These are phyloP conservation scores for Gymnarchus niloticus DNA, from an alignment of 2,113 vertebrate genomes.

Conservation along the genomic window DNA sequence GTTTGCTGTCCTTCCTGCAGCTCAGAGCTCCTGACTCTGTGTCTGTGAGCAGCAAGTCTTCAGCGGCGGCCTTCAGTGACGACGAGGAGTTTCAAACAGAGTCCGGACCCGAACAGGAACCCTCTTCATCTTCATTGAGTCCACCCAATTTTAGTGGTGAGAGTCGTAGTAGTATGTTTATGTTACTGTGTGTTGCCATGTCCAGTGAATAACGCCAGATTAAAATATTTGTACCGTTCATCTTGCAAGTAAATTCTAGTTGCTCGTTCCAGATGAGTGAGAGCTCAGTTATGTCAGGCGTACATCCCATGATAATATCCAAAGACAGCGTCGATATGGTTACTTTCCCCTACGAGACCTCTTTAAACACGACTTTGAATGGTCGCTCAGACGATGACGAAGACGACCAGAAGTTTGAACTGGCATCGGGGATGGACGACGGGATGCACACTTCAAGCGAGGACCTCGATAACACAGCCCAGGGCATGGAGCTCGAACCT, in stretches of 20 bases:
- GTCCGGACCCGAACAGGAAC: conserved; percentile 30
- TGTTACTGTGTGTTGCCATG: not conserved
- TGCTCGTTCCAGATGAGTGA: too few species aligned
- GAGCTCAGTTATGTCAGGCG: not conserved
- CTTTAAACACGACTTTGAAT: not conserved
- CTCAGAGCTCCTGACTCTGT: conserved; percentile 38
- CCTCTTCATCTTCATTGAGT: conserved; percentile 35
- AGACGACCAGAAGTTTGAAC: conserved; percentile 54
- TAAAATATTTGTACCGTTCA: not conserved
- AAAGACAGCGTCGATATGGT: too few species aligned
- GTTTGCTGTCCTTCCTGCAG: conserved; percentile 31
- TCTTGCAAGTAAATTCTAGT: too few species aligned
- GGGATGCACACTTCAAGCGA: conserved; percentile 6
- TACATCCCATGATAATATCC: not conserved
- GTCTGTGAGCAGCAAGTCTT: conserved; percentile 49
- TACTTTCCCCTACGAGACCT: not conserved
- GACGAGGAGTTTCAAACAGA: conserved; percentile 45
- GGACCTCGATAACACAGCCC: conserved; percentile 15
- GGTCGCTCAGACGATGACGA: conserved; percentile 45
- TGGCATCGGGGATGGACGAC: conserved; percentile 31
- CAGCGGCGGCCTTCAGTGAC: conserved; percentile 45
- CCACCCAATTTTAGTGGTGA: conserved; percentile 42
- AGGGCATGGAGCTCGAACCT: conserved; percentile 24
- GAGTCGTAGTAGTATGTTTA: not conserved
- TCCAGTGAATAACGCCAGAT: too few species aligned